phyloP scores from a whole-genome alignment of 2,888 invertebrate genomes.

The Electrophaes corylata region DNA sequence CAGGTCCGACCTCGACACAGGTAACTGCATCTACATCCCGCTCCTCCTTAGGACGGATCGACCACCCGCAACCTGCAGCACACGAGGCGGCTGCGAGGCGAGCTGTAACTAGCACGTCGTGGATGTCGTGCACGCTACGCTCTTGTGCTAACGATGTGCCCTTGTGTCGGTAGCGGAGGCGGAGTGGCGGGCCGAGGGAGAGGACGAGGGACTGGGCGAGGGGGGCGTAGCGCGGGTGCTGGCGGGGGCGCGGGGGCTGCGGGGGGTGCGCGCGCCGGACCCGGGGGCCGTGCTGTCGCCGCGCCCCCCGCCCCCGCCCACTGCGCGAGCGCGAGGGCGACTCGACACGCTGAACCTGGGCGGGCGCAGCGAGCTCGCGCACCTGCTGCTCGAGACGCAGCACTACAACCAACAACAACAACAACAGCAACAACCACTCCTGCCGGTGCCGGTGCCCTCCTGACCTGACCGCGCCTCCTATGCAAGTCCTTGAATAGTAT shows the following conservation, averaged over 20 bases:
- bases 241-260: constrained; percentile 84
- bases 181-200: constrained; percentile 39
- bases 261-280: constrained; percentile 89
- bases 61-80: too few species aligned
- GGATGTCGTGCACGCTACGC: too few species aligned
- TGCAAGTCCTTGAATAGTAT: too few species aligned
- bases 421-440: neutral
- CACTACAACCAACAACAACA: neutral
- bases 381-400: constrained; percentile 40
- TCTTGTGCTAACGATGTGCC: too few species aligned
- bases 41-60: too few species aligned
- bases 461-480: too few species aligned
- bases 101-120: too few species aligned
- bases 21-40: constrained; percentile 26
- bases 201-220: constrained; percentile 29
- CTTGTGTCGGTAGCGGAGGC: constrained; percentile 38
- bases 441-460: too few species aligned
- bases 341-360: constrained; percentile 49
- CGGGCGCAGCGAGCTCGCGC: constrained; percentile 50
- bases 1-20: constrained; percentile 58
- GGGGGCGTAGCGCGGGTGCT: constrained; percentile 30
- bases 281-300: constrained; percentile 84
- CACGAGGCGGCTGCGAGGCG: too few species aligned
- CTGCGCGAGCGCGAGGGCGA: constrained; percentile 19
- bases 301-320: constrained; percentile 82